A percentile compares a stretch with the other conserved stretches of the same genome.
phyloP scores from a whole-genome alignment of 2,888 invertebrate species.

The Dryadula phaetusa region DNA sequence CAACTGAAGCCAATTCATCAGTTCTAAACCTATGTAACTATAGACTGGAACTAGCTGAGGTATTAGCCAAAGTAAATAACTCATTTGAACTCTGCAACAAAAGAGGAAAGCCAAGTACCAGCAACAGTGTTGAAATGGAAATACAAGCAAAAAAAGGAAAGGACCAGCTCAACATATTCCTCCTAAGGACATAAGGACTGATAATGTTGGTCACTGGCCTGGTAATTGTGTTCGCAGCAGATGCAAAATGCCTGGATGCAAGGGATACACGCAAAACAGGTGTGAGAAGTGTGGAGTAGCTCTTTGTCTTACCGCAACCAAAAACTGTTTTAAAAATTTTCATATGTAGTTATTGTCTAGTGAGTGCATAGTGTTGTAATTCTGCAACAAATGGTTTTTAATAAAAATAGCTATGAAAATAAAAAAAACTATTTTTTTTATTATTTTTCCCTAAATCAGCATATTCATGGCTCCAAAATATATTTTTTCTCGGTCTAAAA shows the following conservation, averaged over 20 bases:
- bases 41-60: conserved; percentile 56
- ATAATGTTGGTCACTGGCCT: conserved; percentile 55
- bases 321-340: conserved; percentile 52
- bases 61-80: conserved; percentile 52
- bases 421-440: conserved; percentile 43
- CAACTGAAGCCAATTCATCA: conserved; percentile 41
- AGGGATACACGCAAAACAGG: conserved; percentile 53
- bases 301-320: conserved; percentile 51
- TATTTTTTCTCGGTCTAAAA: conserved; percentile 50
- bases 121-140: conserved; percentile 53
- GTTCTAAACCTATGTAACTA: conserved; percentile 51
- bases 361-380: conserved; percentile 49
- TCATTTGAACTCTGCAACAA: conserved; percentile 53
- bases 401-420: conserved; percentile 47
- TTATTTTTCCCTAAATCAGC: conserved; percentile 44
- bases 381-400: conserved; percentile 49
- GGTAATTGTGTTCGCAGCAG: conserved; percentile 50
- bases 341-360: conserved; percentile 49
- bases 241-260: conserved; percentile 54
- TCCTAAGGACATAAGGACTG: conserved; percentile 52
- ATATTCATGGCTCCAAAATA: conserved; percentile 50
- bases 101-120: conserved; percentile 54
- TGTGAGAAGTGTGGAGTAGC: conserved; percentile 56
- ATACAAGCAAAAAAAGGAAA: conserved; percentile 52
- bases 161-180: conserved; percentile 53